Evolutionary conservation across 2,888 invertebrate genomes (phyloP).

Genomic region (Zaprionus obscuricornis): DNA sequence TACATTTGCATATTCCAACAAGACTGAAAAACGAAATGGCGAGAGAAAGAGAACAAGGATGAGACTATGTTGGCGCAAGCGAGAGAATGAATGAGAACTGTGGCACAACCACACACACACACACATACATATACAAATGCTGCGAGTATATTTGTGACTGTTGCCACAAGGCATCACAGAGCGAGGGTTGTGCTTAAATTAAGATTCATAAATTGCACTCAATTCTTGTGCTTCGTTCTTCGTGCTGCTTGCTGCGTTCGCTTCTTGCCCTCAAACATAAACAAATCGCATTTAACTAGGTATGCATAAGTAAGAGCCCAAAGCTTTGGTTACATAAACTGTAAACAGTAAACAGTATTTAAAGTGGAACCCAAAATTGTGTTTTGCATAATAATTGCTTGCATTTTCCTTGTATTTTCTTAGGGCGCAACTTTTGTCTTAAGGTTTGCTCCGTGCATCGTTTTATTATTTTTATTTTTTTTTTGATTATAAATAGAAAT

Average conservation of each 20-base stretch:
- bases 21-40: neutral
- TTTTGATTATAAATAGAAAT: too few relatives aligned
- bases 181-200: slow-evolving; percentile 22
- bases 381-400: slow-evolving; percentile 50
- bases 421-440: too few relatives aligned
- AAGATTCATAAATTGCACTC: slow-evolving; percentile 49
- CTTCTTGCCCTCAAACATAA: slow-evolving; percentile 26
- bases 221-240: too few relatives aligned
- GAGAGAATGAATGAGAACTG: neutral
- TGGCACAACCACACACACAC: too few relatives aligned
- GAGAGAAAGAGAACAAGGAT: neutral
- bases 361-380: slow-evolving; percentile 1
- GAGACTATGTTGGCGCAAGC: neutral
- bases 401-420: too few relatives aligned
- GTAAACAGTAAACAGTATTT: slow-evolving; percentile 31
- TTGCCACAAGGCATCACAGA: slow-evolving; percentile 3
- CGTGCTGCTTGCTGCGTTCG: too few relatives aligned
- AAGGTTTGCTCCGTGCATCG: too few relatives aligned
- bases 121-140: too few relatives aligned
- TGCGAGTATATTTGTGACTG: too few relatives aligned
- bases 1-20: slow-evolving; percentile 46
- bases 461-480: too few relatives aligned
- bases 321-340: slow-evolving; percentile 5
- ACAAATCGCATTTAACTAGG: slow-evolving; percentile 43
- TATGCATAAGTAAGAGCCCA: slow-evolving; percentile 33